A percentile compares a stretch with the other conserved stretches of the same genome.
Evolutionary conservation across 2,888 invertebrate species (phyloP).

Genomic region (Plebejus anna): DNA sequence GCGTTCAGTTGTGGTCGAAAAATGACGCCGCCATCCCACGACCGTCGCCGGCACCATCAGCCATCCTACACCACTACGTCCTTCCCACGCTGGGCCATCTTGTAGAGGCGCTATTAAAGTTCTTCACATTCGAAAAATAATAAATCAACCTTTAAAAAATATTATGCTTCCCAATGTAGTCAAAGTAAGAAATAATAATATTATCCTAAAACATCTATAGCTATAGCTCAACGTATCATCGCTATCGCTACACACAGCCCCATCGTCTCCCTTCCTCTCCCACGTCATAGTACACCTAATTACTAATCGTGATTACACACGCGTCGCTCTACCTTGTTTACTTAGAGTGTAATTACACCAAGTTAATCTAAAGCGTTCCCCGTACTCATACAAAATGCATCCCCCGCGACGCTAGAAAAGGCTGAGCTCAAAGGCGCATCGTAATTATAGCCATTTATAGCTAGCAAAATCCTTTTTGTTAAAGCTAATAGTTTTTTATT

Average conservation of each 20-base stretch:
- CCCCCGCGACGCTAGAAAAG: slow-evolving; percentile 42
- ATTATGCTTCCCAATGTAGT: too few species aligned
- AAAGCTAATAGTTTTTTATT: slow-evolving; percentile 5
- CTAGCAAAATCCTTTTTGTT: slow-evolving; percentile 1
- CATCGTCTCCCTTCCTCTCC: slow-evolving; percentile 39
- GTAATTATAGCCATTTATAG: slow-evolving; percentile 36
- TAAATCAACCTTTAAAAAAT: too few species aligned
- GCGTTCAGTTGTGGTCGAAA: too few species aligned
- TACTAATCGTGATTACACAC: slow-evolving; percentile 73
- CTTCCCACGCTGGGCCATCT: too few species aligned
- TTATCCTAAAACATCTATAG: not conserved
- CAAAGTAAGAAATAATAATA: too few species aligned
- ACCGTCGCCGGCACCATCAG: too few species aligned
- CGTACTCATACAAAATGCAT: slow-evolving; percentile 73
- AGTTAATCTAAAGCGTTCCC: slow-evolving; percentile 67
- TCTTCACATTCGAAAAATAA: too few species aligned
- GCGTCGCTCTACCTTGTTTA: slow-evolving; percentile 55
- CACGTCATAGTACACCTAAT: slow-evolving; percentile 55
- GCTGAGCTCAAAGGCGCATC: slow-evolving; percentile 43
- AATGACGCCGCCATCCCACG: too few species aligned
- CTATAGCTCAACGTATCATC: slow-evolving; percentile 6
- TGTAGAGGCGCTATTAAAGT: too few species aligned
- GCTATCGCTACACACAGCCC: slow-evolving; percentile 24
- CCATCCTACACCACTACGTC: too few species aligned
- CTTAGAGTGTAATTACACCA: slow-evolving; percentile 71